Base-by-base conservation (phyloP, 2,888 invertebrate species). In the Trissonchulus latispiculum region DNA sequence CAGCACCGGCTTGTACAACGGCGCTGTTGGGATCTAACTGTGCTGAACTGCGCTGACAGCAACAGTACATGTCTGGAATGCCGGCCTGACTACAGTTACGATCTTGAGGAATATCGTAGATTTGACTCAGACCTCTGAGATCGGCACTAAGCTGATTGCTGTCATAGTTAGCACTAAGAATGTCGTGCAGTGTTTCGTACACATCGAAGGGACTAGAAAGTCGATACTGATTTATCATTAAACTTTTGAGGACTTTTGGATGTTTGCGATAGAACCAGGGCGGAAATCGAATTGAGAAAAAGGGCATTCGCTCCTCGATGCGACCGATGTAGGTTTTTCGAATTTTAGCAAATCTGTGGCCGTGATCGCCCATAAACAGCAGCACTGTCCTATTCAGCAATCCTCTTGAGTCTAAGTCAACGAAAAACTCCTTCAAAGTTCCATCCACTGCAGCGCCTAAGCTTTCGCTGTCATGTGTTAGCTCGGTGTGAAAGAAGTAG, bases 381-480 rank as follows among this genome's bases (percentile, higher is more conserved):
- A 80, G 62, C 67, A 77, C 79, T 1, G 79, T 75, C 61, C 80
- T 75, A 61, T 78, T 76, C 28, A 72, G 18, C 48, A 48, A 48
- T 15, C 23, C 23, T 23, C 48, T 8, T 8, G 8, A 15, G 8
- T 15, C 23, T 15, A 48, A 23, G 23, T 48, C 48, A 15, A 15
- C 23, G 8, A 48, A 23, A 8, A 48, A 15, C 48, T 48, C 48
- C 48, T 15, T 15, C 8, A 48, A 8, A 2, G 15, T 48, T 3
- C 61, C 61, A 75, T 86, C 86, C 0, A 83, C 84, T 1, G 79
- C 76, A 1, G 80, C 80, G 0, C 83, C 82, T 75, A 83, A 81
- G 76, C 83, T 84, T 37, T 83, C 77, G 76, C 82, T 81, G 71
- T 85, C 85, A 73, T 86, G 85, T 1, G 83, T 83, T 1, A 86